Base-by-base conservation (phyloP, 2,797 vertebrate species). In the Muscicapa comitata region DNA sequence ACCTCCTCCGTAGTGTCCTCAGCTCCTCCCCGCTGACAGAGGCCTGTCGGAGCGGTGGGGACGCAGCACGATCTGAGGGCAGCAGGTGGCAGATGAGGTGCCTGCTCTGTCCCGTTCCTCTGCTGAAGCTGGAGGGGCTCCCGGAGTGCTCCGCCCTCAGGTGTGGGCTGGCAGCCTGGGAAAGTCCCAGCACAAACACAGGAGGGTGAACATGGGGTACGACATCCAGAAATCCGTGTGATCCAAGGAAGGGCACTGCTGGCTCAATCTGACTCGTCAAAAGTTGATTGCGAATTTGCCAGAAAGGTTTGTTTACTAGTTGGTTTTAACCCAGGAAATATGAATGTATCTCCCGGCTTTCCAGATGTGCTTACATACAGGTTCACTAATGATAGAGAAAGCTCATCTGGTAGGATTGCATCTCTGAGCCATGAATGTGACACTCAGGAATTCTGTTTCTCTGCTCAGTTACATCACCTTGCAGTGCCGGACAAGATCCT, bases 61-160 rank as follows among this genome's bases (percentile, higher is more conserved):
- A 2, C 1, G 1, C 38, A 33, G 25, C 16, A 3, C 0, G 8
- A 3, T 1, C 5, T 1, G 23, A 23, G 4, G 76, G 31, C 55
- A 28, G 55, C 29, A 16, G 63, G 1, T 7, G 33, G 26, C 7
- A 2, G 8, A 11, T 6, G 5, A 33, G 40, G 51, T 23, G 25
- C 21, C 37, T 8, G 37, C 50, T 35, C 31, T 43, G 21, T 38
- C 18, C 13, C 4, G 0, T 25, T 51, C 40, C 21, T 50, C 53
- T 24, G 0, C 1, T 11, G 53, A 70, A 10, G 18, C 20, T 35
- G 26, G 37, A 51, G 43, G 26, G 51, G 51, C 38, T 50, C 0
- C 11, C 23, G 7, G 10, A 17, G 33, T 11, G 25, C 29, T 23
- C n/a, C 4, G 6, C 16, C 37, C 33, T 48, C 31, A 6, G 21